phyloP scores from a whole-genome alignment of 1,140 invertebrate species.

The Trachelipus rathkii region DNA sequence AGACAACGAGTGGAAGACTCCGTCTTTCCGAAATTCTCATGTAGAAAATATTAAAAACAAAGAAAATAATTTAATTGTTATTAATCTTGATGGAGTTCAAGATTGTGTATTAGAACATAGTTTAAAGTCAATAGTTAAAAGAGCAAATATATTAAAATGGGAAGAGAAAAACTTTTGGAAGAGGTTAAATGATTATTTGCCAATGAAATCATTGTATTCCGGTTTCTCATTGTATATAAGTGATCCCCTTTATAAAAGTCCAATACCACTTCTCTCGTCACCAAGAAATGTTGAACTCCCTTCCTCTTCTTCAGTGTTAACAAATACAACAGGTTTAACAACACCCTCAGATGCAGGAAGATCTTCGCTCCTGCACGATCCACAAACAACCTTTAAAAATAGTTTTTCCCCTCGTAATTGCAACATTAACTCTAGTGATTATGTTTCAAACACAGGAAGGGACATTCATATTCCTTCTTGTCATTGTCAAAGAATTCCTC shows the following conservation, averaged over 20 bases:
- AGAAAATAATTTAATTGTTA: conserved; percentile 73
- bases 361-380: conserved; percentile 27
- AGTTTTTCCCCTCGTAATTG: conserved; percentile 30
- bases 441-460: conserved; percentile 32
- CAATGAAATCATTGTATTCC: conserved; percentile 49
- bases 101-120: conserved; percentile 78
- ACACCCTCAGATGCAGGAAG: conserved; percentile 34
- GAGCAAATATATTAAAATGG: conserved; percentile 84
- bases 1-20: conserved; percentile 89
- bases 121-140: conserved; percentile 82
- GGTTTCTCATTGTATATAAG: conserved; percentile 35
- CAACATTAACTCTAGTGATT: conserved; percentile 26
- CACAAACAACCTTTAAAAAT: conserved; percentile 26
- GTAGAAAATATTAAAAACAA: conserved; percentile 78
- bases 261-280: conserved; percentile 30
- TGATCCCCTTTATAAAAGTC: conserved; percentile 32
- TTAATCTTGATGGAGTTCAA: conserved; percentile 76
- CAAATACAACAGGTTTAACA: conserved; percentile 36
- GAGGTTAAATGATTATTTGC: conserved; percentile 80
- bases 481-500: conserved; percentile 30
- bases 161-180: conserved; percentile 90
- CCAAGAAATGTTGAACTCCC: conserved; percentile 28
- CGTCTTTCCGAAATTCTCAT: conserved; percentile 89
- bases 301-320: conserved; percentile 40
- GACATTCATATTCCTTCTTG: conserved; percentile 30